Conservation (phyloP, 2,888 invertebrate species). For the Noctua pronuba region DNA sequence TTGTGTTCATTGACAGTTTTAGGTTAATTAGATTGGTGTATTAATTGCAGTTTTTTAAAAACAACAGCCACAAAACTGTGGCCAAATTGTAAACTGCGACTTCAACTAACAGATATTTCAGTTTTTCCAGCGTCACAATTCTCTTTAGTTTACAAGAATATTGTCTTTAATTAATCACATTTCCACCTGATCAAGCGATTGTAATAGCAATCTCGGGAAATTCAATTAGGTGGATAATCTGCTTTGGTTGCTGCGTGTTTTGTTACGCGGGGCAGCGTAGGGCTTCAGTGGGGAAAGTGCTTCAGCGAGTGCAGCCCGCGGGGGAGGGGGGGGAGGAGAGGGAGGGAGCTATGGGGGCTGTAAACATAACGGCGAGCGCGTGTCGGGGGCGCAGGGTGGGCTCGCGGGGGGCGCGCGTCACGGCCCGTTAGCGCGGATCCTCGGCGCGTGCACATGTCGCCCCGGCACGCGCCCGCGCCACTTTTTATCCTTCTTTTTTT, state of each 20-base stretch:
- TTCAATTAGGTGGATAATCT: constrained; percentile 88
- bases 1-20: background rate
- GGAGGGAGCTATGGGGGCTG: constrained; percentile 59
- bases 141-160: constrained; percentile 10
- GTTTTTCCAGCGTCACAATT: background rate
- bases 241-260: constrained; percentile 85
- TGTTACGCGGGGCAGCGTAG: constrained; percentile 81
- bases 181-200: constrained; percentile 82
- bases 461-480: constrained; percentile 87
- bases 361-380: constrained; percentile 85
- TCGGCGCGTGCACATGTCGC: constrained; percentile 89
- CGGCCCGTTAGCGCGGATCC: constrained; percentile 86
- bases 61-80: background rate
- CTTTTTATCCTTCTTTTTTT: constrained; percentile 85
- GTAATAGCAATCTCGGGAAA: constrained; percentile 88
- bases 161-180: constrained; percentile 54
- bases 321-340: constrained; percentile 9
- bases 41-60: background rate
- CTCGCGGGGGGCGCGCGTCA: constrained; percentile 76
- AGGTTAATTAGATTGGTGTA: background rate
- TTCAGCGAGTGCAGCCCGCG: constrained; percentile 75
- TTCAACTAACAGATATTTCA: background rate
- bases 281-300: constrained; percentile 87
- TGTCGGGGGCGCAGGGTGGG: constrained; percentile 71
- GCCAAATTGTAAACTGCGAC: background rate